Evolutionary conservation across 2,888 invertebrate species (phyloP), one percentile per base, ranked within the genome.

Genomic region (Morinoia aosen): DNA sequence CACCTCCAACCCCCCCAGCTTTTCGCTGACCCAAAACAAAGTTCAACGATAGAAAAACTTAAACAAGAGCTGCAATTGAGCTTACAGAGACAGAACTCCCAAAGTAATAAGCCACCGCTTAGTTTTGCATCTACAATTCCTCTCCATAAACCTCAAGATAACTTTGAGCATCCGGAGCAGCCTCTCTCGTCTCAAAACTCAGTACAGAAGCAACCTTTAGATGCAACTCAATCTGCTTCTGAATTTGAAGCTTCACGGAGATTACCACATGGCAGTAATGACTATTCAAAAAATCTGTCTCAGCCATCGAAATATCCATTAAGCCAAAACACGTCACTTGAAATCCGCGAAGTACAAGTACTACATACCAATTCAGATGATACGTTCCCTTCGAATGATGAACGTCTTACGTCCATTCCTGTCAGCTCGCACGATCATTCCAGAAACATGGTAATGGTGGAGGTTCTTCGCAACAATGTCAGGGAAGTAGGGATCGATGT

Each of bases 401-500:
- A 19, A 12, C 25, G 33, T 33, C 14, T 57, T 12, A 57, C 57
- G 39, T 57, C 93, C 48, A 93, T 93, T 56, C 93, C 93, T n/a
- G 93, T 56, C 93, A 57, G 33, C 56, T 11, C 57, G 14, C 33
- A 93, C 4, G 93, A 93, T 93, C 93, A 33, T 56, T 57, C 93
- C 48, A 39, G 58, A 39, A 56, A 56, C 56, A 93, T 93, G 93
- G 93, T 93, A 8, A 93, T 93, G 93, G 93, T 93, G 33, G 93
- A 93, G 57, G 57, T 93, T 33, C 93, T 93, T 25, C 93, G 57
- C n/a, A 57, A 93, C 58, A 93, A 93, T 58, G 93, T 93, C 58
- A 56, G 93, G 12, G 93, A 93, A 33, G 57, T 56, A 33, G 93
- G 93, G 1, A 93, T 93, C 93, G 93, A 93, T 48, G 93, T 93